Percentiles rank a stretch among this genome's conserved stretches.
These are phyloP conservation scores for Cosmia trapezina DNA, from an alignment of 2,888 invertebrate species.

Conservation along the genomic window DNA sequence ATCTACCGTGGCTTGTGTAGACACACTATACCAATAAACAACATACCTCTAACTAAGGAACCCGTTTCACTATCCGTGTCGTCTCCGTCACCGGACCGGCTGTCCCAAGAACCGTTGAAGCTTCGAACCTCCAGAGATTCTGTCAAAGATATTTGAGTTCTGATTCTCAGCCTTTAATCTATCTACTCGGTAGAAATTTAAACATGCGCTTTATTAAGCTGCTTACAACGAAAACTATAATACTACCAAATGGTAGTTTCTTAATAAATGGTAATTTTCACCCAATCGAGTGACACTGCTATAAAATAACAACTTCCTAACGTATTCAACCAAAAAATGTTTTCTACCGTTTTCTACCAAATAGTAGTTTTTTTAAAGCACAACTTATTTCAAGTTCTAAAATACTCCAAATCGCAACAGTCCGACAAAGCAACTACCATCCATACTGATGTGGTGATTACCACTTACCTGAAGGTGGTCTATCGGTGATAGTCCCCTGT, in stretches of 20 bases:
- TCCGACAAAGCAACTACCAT: neutral
- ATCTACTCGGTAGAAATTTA: neutral
- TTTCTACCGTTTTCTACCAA: slow-evolving; percentile 40
- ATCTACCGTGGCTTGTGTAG: neutral
- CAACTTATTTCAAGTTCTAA: neutral
- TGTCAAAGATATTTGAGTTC: slow-evolving; percentile 49
- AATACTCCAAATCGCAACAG: neutral
- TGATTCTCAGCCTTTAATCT: slow-evolving; percentile 10
- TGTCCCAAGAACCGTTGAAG: slow-evolving; percentile 85
- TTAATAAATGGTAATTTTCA: neutral
- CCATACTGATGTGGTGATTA: neutral
- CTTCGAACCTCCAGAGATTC: slow-evolving; percentile 77
- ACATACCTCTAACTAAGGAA: slow-evolving; percentile 78
- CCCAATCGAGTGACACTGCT: rapidly evolving
- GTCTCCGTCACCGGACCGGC: slow-evolving; percentile 79
- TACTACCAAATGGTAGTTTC: slow-evolving; percentile 33
- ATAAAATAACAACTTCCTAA: neutral
- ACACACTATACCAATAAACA: neutral
- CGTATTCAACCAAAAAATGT: neutral
- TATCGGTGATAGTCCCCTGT: slow-evolving; percentile 91
- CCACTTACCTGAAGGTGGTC: slow-evolving; percentile 73
- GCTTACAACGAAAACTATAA: neutral
- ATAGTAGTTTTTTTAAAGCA: slow-evolving; percentile 23
- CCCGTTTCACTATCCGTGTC: slow-evolving; percentile 78
- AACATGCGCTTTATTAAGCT: neutral